Evolutionary conservation across 2,888 invertebrate genomes (phyloP).

Genomic region (Sminthurides aquaticus): DNA sequence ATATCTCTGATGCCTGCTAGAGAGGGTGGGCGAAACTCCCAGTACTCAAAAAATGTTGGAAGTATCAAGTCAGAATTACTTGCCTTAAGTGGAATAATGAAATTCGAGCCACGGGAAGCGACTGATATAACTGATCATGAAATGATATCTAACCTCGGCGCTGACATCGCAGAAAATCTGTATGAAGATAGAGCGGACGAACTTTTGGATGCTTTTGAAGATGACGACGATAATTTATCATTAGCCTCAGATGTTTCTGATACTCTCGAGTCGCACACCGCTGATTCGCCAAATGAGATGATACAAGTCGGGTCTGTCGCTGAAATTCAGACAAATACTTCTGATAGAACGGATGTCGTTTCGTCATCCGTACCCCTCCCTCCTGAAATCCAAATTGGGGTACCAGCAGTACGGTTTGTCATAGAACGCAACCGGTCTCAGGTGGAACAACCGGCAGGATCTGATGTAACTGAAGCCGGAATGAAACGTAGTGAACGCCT

Average conservation of each 20-base stretch:
- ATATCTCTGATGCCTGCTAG: background rate
- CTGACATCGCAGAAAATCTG: background rate
- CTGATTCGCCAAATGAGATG: background rate
- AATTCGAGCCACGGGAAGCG: background rate
- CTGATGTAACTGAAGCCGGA: background rate
- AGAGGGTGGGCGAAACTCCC: background rate
- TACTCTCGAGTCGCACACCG: background rate
- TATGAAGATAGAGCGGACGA: background rate
- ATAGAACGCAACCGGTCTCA: background rate
- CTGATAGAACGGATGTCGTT: no score
- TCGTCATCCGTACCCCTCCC: no score
- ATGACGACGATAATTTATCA: background rate
- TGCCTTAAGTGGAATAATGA: background rate
- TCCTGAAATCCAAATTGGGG: no score
- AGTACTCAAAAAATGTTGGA: background rate
- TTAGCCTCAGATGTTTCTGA: slow-evolving; percentile 1
- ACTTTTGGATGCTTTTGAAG: background rate
- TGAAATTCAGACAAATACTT: no score
- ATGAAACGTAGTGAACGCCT: background rate
- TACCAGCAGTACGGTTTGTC: background rate
- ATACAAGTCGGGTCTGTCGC: background rate
- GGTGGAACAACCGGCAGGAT: background rate
- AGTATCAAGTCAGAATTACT: background rate
- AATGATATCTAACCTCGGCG: background rate
- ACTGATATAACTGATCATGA: background rate